Conservation (phyloP, 2,888 invertebrate species). For the Drosophila tripunctata region DNA sequence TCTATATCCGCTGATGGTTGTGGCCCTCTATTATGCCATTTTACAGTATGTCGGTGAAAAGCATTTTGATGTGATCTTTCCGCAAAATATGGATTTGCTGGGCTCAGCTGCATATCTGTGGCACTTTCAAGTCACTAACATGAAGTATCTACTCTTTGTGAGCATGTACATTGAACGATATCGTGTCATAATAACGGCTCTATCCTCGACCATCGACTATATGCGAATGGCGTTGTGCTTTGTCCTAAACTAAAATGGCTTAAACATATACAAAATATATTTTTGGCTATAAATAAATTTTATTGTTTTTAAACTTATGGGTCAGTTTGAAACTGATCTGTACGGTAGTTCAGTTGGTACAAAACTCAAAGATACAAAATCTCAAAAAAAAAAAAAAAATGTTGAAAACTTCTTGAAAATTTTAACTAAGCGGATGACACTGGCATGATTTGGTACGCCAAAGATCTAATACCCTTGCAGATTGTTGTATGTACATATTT, state of each 20-base stretch:
- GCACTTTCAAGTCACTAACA: slow-evolving; percentile 59
- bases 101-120: slow-evolving; percentile 45
- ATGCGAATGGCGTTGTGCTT: slow-evolving; percentile 71
- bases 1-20: slow-evolving; percentile 52
- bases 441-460: too few species aligned
- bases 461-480: too few species aligned
- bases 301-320: too few species aligned
- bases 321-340: too few species aligned
- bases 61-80: slow-evolving; percentile 47
- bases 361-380: too few species aligned
- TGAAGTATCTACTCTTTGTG: slow-evolving; percentile 58
- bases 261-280: too few species aligned
- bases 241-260: slow-evolving; percentile 44
- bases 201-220: slow-evolving; percentile 78
- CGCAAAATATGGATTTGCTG: slow-evolving; percentile 56
- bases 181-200: slow-evolving; percentile 64
- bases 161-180: slow-evolving; percentile 72
- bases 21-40: slow-evolving; percentile 59
- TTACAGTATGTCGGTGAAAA: slow-evolving; percentile 67
- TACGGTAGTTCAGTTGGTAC: too few species aligned
- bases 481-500: too few species aligned
- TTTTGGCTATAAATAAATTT: too few species aligned
- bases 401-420: too few species aligned
- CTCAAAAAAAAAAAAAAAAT: too few species aligned
- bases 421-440: too few species aligned